A percentile compares a stretch with the other conserved stretches of the same genome.
Evolutionary conservation across 2,113 vertebrate species (phyloP).

Genomic region (Dicentrarchus labrax): DNA sequence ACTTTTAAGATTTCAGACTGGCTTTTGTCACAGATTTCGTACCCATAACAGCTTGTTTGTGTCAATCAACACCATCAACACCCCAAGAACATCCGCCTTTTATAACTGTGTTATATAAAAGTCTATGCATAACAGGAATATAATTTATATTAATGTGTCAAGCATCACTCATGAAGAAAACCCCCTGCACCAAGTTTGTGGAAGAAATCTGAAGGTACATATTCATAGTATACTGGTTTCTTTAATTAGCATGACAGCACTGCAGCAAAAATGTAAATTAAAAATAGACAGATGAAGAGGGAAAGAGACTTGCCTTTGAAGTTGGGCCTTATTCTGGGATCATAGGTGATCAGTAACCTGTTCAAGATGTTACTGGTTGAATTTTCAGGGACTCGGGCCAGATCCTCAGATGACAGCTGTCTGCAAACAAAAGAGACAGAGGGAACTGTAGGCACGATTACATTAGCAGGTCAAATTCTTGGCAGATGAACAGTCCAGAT

Average conservation of each 20-base stretch:
- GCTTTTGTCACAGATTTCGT: not conserved
- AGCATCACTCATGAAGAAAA: not conserved
- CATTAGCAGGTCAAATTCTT: constrained; percentile 70
- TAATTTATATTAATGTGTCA: constrained; percentile 5
- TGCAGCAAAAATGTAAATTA: constrained; percentile 46
- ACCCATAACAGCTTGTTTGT: not conserved
- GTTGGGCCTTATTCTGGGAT: constrained; percentile 97
- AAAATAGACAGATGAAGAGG: constrained; percentile 54
- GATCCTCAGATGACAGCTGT: constrained; percentile 94
- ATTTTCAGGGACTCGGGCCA: constrained; percentile 93
- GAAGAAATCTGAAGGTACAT: constrained; percentile 25
- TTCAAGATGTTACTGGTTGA: constrained; percentile 98
- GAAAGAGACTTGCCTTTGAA: constrained; percentile 92
- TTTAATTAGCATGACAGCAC: constrained; percentile 58
- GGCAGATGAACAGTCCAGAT: constrained; percentile 57
- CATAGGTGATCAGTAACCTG: constrained; percentile 93
- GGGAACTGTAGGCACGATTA: constrained; percentile 54
- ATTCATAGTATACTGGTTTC: not conserved
- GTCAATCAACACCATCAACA: not conserved
- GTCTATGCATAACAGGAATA: not conserved
- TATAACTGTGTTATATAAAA: not conserved
- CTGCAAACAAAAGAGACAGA: constrained; percentile 80
- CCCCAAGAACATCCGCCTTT: not conserved
- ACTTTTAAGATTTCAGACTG: not conserved
- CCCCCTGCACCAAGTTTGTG: constrained; percentile 1